Evolutionary conservation across 2,888 invertebrate genomes (phyloP), one percentile per base, ranked within the genome.

Genomic region (Tetranychus truncatus): DNA sequence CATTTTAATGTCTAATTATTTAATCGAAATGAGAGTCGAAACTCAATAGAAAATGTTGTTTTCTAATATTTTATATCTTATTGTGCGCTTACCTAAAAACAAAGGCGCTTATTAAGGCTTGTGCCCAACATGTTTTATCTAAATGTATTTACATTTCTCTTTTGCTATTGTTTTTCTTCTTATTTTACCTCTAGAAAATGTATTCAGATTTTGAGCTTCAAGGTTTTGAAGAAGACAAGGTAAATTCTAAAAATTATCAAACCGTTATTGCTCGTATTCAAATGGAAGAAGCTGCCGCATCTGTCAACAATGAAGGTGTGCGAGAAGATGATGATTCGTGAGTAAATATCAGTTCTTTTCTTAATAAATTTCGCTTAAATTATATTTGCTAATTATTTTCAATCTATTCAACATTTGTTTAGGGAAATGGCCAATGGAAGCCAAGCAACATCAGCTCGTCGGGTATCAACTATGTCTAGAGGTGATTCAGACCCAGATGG

Each of bases 121-220:
- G n/a, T n/a, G n/a, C n/a, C n/a, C n/a, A n/a, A n/a, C n/a, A n/a
- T n/a, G n/a, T n/a, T n/a, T n/a, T n/a, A 9, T 46, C n/a, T 46
- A 15, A 46, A 11, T 11, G 3, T 11, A 8, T 46, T 46, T 46
- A 2, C 15, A 46, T 11, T 46, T 2, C 1, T 11, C 15, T 46
- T 46, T n/a, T n/a, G n/a, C n/a, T n/a, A n/a, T n/a, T n/a, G n/a
- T 8, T 46, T 46, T 46, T 46, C 46, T 46, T 11, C 15, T 72
- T 45, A 8, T 72, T 45, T 44, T 9, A 9, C 4, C 6, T n/a
- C 55, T 85, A 97, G 92, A 99, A 99, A 90, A 89, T 96, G 84
- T 96, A 95, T 86, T 92, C 95, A 73, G 97, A 99, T 85, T 99
- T 97, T 85, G 97, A 97, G 85, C 88, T 99, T 77, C 97, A 99